Percentiles rank a stretch among this genome's conserved stretches.
These are phyloP conservation scores for Sebastes melanostomus DNA, from an alignment of 2,797 vertebrate species.

Conservation along the genomic window DNA sequence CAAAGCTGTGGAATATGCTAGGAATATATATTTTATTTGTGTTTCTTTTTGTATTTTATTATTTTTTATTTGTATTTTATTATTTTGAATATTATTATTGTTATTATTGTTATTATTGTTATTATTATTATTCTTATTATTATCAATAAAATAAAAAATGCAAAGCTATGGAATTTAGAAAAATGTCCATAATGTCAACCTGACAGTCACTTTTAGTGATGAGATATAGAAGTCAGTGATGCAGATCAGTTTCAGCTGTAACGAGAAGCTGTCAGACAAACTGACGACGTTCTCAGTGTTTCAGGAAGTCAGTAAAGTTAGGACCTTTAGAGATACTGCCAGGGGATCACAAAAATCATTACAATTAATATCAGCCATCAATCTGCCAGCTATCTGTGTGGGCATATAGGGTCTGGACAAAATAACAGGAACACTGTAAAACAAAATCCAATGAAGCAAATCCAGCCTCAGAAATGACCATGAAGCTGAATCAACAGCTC, in stretches of 20 bases:
- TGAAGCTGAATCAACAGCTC: not conserved
- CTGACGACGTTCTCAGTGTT: not conserved
- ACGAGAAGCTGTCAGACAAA: too few relatives aligned
- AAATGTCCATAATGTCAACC: not conserved
- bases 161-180: not conserved
- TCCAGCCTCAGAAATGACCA: not conserved
- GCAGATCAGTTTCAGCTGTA: too few relatives aligned
- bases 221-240: too few relatives aligned
- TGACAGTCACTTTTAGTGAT: too few relatives aligned
- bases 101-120: too few relatives aligned
- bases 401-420: not conserved
- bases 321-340: not conserved
- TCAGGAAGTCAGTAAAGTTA: not conserved
- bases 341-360: not conserved
- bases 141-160: too few relatives aligned
- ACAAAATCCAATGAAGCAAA: not conserved
- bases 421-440: not conserved
- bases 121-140: too few relatives aligned
- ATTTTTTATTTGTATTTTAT: too few relatives aligned
- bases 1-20: not conserved
- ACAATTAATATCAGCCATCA: constrained; percentile 14
- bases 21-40: too few relatives aligned
- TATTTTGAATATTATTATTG: too few relatives aligned
- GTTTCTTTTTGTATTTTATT: too few relatives aligned
- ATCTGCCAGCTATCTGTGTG: not conserved